Base-by-base conservation (phyloP, 2,113 vertebrate genomes). In the Podiceps cristatus region DNA sequence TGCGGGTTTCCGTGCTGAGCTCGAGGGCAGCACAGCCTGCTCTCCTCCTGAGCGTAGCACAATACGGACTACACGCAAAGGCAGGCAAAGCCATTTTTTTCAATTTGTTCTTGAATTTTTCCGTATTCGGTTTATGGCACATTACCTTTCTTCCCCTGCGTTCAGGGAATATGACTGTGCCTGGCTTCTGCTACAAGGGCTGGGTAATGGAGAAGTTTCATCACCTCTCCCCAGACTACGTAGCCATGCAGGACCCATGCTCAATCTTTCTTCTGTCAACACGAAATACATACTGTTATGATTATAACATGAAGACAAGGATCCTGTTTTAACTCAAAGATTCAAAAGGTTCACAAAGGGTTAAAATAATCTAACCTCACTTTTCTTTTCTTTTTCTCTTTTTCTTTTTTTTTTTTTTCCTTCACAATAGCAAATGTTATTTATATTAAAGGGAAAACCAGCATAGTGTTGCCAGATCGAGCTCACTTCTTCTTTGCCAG, bases 371-470 rank as follows among this genome's bases (percentile, higher is more conserved):
- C 84, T 94, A 97, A 97, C 75, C 49, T 72, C 52, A 33, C 13
- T 63, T 86, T 84, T 87, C 73, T 63, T 86, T 84, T 87, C 73
- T 4, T 23, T 37, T 53, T 58, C 4, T 83, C 5, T 24, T 16
- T 25, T 25, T 29, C 7, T 27, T n/a, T 23, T 25, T 81, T 81
- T 69, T 3, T 7, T 4, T 6, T 25, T 6, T 55, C 69, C 60
- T 93, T 96, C 79, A 75, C 52, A 88, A 96, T 95, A 89, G 85
- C 91, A 98, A 98, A 97, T 96, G 88, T 96, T 98, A 98, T 97
- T 98, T 98, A 97, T 96, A 96, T 98, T 95, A 98, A 90, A 94
- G 83, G 85, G 50, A 86, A 98, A 98, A 96, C 92, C 88, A 93
- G 75, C 50, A 8, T 22, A 85, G 86, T 25, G 94, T 82, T 97